phyloP scores from a whole-genome alignment of 2,888 invertebrate genomes.

The Neelides folsomi region DNA sequence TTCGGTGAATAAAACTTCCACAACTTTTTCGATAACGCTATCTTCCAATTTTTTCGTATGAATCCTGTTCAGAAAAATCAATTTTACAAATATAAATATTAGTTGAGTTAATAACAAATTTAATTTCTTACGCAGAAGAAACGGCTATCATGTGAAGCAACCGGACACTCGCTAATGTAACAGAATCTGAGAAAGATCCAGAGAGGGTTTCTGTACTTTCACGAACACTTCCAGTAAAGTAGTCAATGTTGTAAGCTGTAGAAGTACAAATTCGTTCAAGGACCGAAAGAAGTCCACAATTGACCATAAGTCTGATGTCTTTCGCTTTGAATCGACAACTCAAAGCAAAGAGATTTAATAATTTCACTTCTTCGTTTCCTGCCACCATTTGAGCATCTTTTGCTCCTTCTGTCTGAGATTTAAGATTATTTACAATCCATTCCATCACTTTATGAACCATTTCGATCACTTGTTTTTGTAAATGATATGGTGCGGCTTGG shows the following conservation, averaged over 20 bases:
- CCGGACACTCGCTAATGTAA: slow-evolving; percentile 43
- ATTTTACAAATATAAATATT: background rate
- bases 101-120: background rate
- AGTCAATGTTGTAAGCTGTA: background rate
- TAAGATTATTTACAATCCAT: slow-evolving; percentile 26
- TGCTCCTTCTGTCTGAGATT: slow-evolving; percentile 11
- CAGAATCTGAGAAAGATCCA: slow-evolving; percentile 26
- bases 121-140: slow-evolving; percentile 41
- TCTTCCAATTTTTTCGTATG: slow-evolving; percentile 43
- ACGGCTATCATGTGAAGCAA: slow-evolving; percentile 46
- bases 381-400: background rate
- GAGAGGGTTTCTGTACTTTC: slow-evolving; percentile 17
- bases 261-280: slow-evolving; percentile 38
- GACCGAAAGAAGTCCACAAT: slow-evolving; percentile 43
- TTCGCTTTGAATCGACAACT: slow-evolving; percentile 45
- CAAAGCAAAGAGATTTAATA: slow-evolving; percentile 41
- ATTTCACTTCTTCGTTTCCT: slow-evolving; percentile 26
- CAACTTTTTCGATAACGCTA: slow-evolving; percentile 41
- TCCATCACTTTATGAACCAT: slow-evolving; percentile 40
- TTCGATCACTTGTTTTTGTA: slow-evolving; percentile 43
- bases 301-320: slow-evolving; percentile 47
- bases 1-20: slow-evolving; percentile 44
- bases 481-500: slow-evolving; percentile 41
- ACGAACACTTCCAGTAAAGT: background rate
- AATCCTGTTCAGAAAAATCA: slow-evolving; percentile 35